Evolutionary conservation across 2,888 invertebrate genomes (phyloP).

Genomic region (Malthinus flaveolus): DNA sequence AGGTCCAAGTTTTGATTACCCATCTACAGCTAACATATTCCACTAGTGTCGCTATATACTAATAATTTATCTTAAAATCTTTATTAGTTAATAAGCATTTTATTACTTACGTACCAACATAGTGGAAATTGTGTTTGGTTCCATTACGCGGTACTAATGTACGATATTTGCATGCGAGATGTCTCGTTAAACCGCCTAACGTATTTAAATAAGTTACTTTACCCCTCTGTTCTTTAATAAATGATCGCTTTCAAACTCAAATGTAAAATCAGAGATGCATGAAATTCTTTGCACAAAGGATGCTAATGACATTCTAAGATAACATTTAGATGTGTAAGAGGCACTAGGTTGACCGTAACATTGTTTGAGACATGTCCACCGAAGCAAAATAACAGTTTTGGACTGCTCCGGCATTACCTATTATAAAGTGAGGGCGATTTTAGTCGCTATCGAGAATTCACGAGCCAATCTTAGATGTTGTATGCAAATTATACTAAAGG

Average conservation of each 20-base stretch:
- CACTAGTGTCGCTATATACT: too few species aligned
- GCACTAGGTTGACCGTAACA: slow-evolving; percentile 41
- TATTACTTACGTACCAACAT: too few species aligned
- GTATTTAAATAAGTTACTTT: too few species aligned
- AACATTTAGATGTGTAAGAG: slow-evolving; percentile 45
- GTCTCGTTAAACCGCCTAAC: too few species aligned
- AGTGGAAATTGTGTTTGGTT: too few species aligned
- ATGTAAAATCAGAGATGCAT: slow-evolving; percentile 23
- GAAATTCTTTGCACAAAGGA: slow-evolving; percentile 34
- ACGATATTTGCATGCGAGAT: too few species aligned
- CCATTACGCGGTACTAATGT: too few species aligned
- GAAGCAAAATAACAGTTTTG: slow-evolving; percentile 35
- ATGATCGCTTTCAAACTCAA: slow-evolving; percentile 16
- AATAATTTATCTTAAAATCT: too few species aligned
- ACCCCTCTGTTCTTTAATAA: background rate
- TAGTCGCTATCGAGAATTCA: slow-evolving; percentile 13
- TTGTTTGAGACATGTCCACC: slow-evolving; percentile 48
- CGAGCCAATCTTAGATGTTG: background rate
- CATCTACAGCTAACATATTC: too few species aligned
- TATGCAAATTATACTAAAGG: background rate
- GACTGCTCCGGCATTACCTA: slow-evolving; percentile 20
- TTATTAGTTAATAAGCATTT: too few species aligned
- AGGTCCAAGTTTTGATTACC: too few species aligned
- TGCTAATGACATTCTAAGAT: slow-evolving; percentile 51
- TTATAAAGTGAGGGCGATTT: slow-evolving; percentile 22